These are phyloP conservation scores for Eupeodes luniger DNA, from an alignment of 2,888 invertebrate species.

Conservation along the genomic window DNA sequence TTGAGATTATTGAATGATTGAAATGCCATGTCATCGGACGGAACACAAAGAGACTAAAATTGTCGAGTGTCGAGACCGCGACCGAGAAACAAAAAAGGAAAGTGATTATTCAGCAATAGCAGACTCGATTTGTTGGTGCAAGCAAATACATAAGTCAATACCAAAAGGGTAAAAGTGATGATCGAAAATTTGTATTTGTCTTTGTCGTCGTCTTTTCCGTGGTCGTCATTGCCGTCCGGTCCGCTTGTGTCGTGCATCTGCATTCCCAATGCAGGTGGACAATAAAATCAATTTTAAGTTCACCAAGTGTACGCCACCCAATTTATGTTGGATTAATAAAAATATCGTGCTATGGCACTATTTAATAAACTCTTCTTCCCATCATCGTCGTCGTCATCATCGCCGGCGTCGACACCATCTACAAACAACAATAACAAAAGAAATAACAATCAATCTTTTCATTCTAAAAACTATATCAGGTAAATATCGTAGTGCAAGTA, in stretches of 20 bases:
- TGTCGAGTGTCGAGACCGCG: background rate
- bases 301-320: slow-evolving; percentile 43
- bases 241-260: slow-evolving; percentile 23
- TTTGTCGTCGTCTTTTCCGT: slow-evolving; percentile 3
- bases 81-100: slow-evolving; percentile 47
- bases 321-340: slow-evolving; percentile 66
- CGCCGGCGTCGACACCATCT: slow-evolving; percentile 76
- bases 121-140: slow-evolving; percentile 8
- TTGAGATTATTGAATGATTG: slow-evolving; percentile 4
- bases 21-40: slow-evolving; percentile 54
- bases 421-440: slow-evolving; percentile 73
- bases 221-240: slow-evolving; percentile 1
- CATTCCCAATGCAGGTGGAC: slow-evolving; percentile 57
- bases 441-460: slow-evolving; percentile 79
- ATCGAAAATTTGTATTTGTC: slow-evolving; percentile 22
- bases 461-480: slow-evolving; percentile 83
- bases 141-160: slow-evolving; percentile 11
- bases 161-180: slow-evolving; percentile 63
- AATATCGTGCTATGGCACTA: slow-evolving; percentile 87
- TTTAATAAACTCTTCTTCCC: slow-evolving; percentile 89
- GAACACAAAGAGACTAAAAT: slow-evolving; percentile 55
- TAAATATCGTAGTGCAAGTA: slow-evolving; percentile 77
- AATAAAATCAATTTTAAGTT: slow-evolving; percentile 57
- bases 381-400: slow-evolving; percentile 87
- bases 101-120: slow-evolving; percentile 48